phyloP scores from a whole-genome alignment of 2,797 vertebrate species.

The Amazonetta brasiliensis region DNA sequence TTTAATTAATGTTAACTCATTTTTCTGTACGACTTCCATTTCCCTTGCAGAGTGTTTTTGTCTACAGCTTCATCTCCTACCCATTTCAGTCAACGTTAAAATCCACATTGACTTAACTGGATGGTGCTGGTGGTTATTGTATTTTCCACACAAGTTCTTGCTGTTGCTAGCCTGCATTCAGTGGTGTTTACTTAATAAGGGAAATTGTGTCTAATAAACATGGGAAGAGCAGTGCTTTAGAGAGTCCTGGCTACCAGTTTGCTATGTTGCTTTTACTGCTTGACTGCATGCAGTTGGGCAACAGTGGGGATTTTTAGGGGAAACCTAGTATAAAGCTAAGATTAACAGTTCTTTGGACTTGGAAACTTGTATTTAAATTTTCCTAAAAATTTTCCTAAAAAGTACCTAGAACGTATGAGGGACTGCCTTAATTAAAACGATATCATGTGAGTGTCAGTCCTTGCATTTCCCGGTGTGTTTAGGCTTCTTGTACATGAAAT shows the following conservation, averaged over 20 bases:
- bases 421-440: not conserved
- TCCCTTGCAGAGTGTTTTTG: constrained; percentile 5
- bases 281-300: not conserved
- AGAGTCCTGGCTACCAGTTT: not conserved
- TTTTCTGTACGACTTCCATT: constrained; percentile 36
- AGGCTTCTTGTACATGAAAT: not conserved
- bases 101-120: constrained; percentile 1
- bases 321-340: not conserved
- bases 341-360: not conserved
- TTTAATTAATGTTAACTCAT: constrained; percentile 35
- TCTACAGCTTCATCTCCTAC: constrained; percentile 18
- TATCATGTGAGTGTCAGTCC: not conserved
- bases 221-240: not conserved
- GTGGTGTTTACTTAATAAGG: constrained; percentile 2
- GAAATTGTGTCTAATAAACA: constrained; percentile 31
- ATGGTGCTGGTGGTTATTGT: constrained; percentile 36
- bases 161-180: constrained; percentile 24
- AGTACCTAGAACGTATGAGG: not conserved
- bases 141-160: constrained; percentile 42
- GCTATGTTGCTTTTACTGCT: not conserved
- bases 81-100: constrained; percentile 21
- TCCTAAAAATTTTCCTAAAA: not conserved
- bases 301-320: not conserved
- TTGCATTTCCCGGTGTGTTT: not conserved
- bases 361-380: not conserved